Base-by-base conservation (phyloP, 2,113 vertebrate genomes). In the Hypomesus transpacificus region DNA sequence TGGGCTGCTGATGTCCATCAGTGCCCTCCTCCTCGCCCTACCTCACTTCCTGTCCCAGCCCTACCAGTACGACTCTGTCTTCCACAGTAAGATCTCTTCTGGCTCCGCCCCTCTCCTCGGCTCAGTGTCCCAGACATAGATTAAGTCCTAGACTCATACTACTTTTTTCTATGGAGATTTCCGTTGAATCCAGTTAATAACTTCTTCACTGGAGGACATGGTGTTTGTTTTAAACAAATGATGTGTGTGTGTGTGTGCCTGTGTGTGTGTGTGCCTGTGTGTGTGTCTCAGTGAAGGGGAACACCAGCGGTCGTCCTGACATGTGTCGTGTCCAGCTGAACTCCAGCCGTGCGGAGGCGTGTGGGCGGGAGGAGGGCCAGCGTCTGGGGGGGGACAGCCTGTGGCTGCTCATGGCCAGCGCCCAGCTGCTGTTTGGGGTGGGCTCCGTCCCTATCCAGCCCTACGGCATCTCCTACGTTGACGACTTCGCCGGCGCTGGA, bases 391-490 rank as follows among this genome's bases (percentile, higher is more conserved):
- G 91, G 68, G 92, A 74, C 77, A 94, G 85, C 63, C 80, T 98
- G 82, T 97, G 95, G 97, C 75, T 90, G 46, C 87, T 98, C 73
- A 98, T 99, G 95, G 93, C 91, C 64, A 83, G 88, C 0, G 96
- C 95, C 22, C 97, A 99, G 87, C 88, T 98, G 76, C 88, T 98
- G 75, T 98, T 95, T 0, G 97, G 97, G 0, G 87, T 98, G 0
- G 97, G 96, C 24, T 96, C 96, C 0, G 96, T 98, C 66, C 97
- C 97, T 75, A 97, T 99, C 73, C 97, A 99, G 76, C 97, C 97
- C 0, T 99, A 96, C 16, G 97, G 97, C 0, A 98, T 99, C 50
- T 98, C 97, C 64, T 99, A 96, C 0, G 94, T 99, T 5, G 96
- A 99, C 0, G 96, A 99, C 84, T 99, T 96, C 8, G 93, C 97